Base-by-base conservation (phyloP, 2,797 vertebrate genomes). In the Sciurus carolinensis region DNA sequence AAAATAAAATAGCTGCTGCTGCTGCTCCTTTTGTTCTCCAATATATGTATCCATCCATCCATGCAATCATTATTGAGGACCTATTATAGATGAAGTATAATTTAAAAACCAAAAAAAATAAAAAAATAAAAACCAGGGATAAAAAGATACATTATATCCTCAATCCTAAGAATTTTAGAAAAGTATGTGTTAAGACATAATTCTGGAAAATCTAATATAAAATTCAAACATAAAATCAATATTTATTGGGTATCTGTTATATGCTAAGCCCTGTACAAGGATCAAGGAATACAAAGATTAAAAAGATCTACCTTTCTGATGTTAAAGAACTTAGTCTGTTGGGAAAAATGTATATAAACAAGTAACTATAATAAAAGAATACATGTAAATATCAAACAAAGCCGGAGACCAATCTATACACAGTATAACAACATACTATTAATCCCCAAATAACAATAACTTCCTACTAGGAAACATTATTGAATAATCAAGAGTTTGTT, bases 251-350 rank as follows among this genome's bases (percentile, higher is more conserved):
- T 17, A 59, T 76, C n/a, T 62, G 7, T 75, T 87, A 52, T 17
- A 71, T 47, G 30, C 33, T 44, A 88, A 71, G 18, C 42, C 76
- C 14, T 73, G 10, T 30, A n/a, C 2, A 94, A 90, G 47, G 22
- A 91, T 87, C n/a, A 84, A 84, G 69, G 79, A 83, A 87, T 64
- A 80, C 5, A 73, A 82, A 73, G 20, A 88, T 94, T 73, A 88
- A 57, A 87, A 79, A 87, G 10, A 85, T 47, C 20, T 14, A 88
- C 69, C 24, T 76, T 76, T 86, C 66, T 95, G 28, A 76, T 81
- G 24, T 73, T 76, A 92, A 10, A 94, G 15, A 30, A 22, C 8
- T 94, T 66, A 75, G 5, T 47, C 28, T 71, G 71, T 2, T 54
- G 62, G 33, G 4, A 7, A 77, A 76, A 67, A 42, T 39, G 57